These are phyloP conservation scores for Apamea monoglypha DNA, from an alignment of 2,888 invertebrate genomes.

Conservation along the genomic window DNA sequence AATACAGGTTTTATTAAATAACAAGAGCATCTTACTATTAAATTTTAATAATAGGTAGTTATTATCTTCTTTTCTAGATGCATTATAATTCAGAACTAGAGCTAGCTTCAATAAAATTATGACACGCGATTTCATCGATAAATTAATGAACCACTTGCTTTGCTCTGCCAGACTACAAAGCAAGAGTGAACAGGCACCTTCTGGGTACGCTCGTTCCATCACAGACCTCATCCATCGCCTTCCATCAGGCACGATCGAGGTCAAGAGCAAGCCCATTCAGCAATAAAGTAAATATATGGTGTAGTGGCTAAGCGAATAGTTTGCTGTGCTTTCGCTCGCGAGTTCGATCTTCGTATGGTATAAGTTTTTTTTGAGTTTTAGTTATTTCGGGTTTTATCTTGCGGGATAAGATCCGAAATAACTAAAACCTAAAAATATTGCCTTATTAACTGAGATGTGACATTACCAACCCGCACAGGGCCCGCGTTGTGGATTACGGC, in stretches of 20 bases:
- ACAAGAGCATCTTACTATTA: background rate
- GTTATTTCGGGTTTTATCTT: background rate
- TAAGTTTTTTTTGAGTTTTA: background rate
- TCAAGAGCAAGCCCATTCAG: no score
- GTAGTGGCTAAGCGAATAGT: background rate
- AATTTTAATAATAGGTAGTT: background rate
- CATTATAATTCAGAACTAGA: background rate
- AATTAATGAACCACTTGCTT: background rate
- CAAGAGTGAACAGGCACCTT: no score
- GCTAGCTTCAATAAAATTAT: background rate
- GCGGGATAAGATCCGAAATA: background rate
- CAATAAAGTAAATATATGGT: background rate
- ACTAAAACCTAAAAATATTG: background rate
- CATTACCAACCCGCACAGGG: no score
- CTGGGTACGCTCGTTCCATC: no score
- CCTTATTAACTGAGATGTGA: background rate
- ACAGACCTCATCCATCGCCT: no score
- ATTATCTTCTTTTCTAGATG: background rate
- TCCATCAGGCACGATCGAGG: no score
- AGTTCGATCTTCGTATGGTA: background rate
- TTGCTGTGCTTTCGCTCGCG: background rate
- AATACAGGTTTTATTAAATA: conserved; percentile 10
- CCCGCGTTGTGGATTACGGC: no score
- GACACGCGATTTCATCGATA: background rate
- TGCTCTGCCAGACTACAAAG: no score